Conservation (phyloP, 2,888 invertebrate species). For the Phymatocera aterrima region DNA sequence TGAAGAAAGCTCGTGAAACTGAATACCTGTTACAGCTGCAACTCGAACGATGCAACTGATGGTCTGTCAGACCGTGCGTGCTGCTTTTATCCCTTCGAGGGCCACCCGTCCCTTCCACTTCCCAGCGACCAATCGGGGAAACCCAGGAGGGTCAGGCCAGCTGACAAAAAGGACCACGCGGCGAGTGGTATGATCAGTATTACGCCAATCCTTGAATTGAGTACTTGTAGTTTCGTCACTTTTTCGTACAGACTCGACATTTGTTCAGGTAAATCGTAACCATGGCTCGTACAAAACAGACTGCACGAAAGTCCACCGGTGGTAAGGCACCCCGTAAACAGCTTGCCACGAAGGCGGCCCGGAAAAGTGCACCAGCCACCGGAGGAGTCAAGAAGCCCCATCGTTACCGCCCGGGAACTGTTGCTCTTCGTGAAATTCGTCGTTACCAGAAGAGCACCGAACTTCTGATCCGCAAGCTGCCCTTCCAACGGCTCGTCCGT, state of each 20-base stretch:
- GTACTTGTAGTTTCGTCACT: neutral
- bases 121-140: slow-evolving; percentile 11
- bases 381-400: slow-evolving; percentile 86
- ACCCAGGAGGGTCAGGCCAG: neutral
- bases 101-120: slow-evolving; percentile 12
- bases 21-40: slow-evolving; percentile 55
- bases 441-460: slow-evolving; percentile 87
- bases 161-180: neutral
- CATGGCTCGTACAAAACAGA: slow-evolving; percentile 87
- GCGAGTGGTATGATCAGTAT: neutral
- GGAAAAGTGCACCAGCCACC: slow-evolving; percentile 83
- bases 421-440: slow-evolving; percentile 83
- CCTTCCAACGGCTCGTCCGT: slow-evolving; percentile 84
- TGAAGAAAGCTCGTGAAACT: neutral
- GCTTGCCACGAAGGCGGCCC: slow-evolving; percentile 83
- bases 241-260: neutral
- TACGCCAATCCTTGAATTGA: neutral
- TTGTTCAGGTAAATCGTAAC: neutral
- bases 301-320: slow-evolving; percentile 84
- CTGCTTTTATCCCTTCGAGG: slow-evolving; percentile 7
- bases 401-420: slow-evolving; percentile 82
- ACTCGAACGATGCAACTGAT: slow-evolving; percentile 16
- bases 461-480: slow-evolving; percentile 83
- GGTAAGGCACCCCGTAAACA: slow-evolving; percentile 85
- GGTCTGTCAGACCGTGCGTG: neutral